Conservation (phyloP, 2,113 vertebrate genomes). For the Rhabdomys dilectus region DNA sequence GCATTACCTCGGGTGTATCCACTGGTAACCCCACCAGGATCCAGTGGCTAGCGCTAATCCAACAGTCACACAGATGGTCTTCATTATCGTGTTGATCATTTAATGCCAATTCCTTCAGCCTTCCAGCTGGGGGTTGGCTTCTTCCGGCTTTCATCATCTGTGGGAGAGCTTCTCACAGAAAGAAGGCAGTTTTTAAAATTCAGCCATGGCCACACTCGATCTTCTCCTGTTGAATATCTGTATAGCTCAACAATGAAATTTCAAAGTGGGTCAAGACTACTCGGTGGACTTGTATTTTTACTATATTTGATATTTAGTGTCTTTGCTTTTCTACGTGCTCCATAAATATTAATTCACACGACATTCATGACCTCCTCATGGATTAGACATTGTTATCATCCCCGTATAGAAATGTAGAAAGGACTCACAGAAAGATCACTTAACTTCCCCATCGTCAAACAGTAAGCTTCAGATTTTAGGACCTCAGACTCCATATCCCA, state of each 20-base stretch:
- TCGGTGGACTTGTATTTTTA: not conserved
- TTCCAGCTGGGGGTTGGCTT: not conserved
- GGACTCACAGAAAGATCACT: not conserved
- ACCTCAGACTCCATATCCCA: not conserved
- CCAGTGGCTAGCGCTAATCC: not conserved
- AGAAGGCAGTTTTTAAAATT: not conserved
- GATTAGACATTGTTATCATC: constrained; percentile 4
- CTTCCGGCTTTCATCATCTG: not conserved
- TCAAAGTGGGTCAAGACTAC: not conserved
- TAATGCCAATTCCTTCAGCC: not conserved
- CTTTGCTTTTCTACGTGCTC: constrained; percentile 39
- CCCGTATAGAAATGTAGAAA: not conserved
- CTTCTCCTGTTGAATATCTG: constrained; percentile 4
- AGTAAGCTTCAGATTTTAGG: not conserved
- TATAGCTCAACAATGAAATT: constrained; percentile 35
- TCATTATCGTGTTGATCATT: not conserved
- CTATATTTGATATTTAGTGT: constrained; percentile 22
- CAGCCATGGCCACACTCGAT: not conserved
- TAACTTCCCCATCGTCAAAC: not conserved
- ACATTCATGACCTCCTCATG: not conserved
- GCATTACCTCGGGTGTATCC: not conserved
- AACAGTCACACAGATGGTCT: not conserved
- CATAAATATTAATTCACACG: constrained; percentile 19
- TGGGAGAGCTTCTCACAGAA: not conserved
- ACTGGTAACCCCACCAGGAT: not conserved